A percentile compares a stretch with the other conserved stretches of the same genome.
These are phyloP conservation scores for Acanthosepion lycidas DNA, from an alignment of 2,888 invertebrate species.

Conservation along the genomic window DNA sequence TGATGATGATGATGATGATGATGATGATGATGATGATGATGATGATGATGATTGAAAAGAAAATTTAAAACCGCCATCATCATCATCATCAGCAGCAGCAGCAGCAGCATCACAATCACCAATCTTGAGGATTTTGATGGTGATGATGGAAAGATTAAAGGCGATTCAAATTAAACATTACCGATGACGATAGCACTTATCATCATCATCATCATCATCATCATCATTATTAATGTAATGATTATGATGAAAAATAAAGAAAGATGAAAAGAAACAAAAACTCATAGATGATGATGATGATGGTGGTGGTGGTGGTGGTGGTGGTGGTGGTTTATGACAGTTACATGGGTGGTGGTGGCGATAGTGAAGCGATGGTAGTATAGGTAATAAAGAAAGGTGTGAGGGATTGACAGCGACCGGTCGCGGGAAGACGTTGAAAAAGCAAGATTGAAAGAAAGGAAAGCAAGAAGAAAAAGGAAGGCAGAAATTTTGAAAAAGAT, in stretches of 20 bases:
- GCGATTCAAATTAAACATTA: too few species aligned
- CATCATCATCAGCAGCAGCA: too few species aligned
- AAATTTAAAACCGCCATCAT: too few species aligned
- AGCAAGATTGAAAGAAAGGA: background rate
- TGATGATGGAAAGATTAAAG: too few species aligned
- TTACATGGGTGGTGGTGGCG: background rate
- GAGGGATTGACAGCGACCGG: background rate
- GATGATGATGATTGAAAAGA: too few species aligned
- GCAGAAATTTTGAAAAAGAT: background rate
- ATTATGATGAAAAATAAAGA: background rate
- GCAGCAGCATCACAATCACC: too few species aligned
- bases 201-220: background rate
- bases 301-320: background rate
- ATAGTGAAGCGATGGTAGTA: background rate
- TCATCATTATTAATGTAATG: background rate
- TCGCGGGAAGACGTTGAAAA: background rate
- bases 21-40: too few species aligned
- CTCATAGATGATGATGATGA: background rate
- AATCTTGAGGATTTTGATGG: too few species aligned
- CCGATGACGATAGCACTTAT: background rate
- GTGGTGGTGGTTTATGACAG: background rate
- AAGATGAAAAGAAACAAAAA: background rate
- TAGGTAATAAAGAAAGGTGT: background rate
- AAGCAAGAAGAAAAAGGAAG: background rate
- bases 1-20: too few species aligned